Base-by-base conservation (phyloP, 1,140 invertebrate species). In the Drosophila rhopaloa region DNA sequence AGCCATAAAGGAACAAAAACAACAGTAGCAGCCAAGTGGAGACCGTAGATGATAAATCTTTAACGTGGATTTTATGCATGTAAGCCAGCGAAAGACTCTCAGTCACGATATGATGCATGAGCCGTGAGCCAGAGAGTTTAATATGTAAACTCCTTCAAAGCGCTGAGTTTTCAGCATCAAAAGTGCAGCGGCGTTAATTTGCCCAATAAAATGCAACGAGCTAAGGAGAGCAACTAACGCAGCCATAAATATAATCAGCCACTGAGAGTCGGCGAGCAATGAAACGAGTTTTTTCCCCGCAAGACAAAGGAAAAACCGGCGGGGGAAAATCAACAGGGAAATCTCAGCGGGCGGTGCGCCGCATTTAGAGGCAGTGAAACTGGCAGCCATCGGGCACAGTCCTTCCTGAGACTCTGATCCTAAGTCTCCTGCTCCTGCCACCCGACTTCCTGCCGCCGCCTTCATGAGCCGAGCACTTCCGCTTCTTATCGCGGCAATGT, bases 401-500 rank as follows among this genome's bases (percentile, higher is more conserved):
- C 51, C 73, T 74, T 85, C 81, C 81, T 84, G 76, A 47, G 27
- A 40, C 37, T 38, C 11, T 13, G 9, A n/a, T 38, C 9, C 63
- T 19, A 19, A 16, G n/a, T 19, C 62, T 46, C 16, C 40, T 13
- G 37, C 51, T 62, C 13, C 75, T 78, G 74, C 76, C 66, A 53
- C 32, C 48, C 59, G 35, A 48, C 53, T 41, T 55, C 62, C 57
- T 57, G 59, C 76, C 55, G 9, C 74, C 50, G 62, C 70, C 47
- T 68, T 70, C 50, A 70, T 54, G 68, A 81, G 65, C 74, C 77
- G 66, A 76, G 85, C 78, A 89, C 77, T 84, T 89, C 84, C 84
- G 84, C 88, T 84, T 84, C 66, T 90, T 89, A 89, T 89, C 84
- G 84, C 84, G 85, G 85, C 78, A 75, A 90, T 89, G 84, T 89